These are phyloP conservation scores for Lontra canadensis DNA, from an alignment of 2,113 vertebrate species.

Conservation along the genomic window DNA sequence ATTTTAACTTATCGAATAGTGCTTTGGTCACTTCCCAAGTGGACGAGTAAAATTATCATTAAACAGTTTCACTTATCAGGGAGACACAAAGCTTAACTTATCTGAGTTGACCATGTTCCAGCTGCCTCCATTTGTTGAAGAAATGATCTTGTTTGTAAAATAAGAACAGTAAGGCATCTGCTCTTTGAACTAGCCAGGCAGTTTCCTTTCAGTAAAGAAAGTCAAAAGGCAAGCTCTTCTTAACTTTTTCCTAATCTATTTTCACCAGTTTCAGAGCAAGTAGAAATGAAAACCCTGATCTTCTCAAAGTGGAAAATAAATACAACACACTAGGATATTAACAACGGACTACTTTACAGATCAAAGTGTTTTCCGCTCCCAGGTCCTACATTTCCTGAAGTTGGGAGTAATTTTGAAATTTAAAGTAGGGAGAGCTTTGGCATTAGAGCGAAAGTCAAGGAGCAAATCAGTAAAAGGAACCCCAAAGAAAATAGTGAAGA, in stretches of 20 bases:
- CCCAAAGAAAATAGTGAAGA: not conserved
- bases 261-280: slow-evolving; percentile 7
- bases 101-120: slow-evolving; percentile 36
- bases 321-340: not conserved
- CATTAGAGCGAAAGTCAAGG: not conserved
- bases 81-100: slow-evolving; percentile 54
- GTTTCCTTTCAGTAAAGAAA: slow-evolving; percentile 28
- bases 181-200: slow-evolving; percentile 33
- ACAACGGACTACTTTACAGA: not conserved
- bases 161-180: not conserved
- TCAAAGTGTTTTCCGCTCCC: not conserved
- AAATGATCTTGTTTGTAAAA: slow-evolving; percentile 61
- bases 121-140: slow-evolving; percentile 19
- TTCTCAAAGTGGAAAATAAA: not conserved
- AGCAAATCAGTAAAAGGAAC: not conserved
- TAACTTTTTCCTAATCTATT: not conserved
- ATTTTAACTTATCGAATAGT: slow-evolving; percentile 70
- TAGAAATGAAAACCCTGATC: not conserved
- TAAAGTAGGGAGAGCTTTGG: not conserved
- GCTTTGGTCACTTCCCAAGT: slow-evolving; percentile 64
- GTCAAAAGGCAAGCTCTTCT: not conserved
- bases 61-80: slow-evolving; percentile 55
- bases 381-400: not conserved
- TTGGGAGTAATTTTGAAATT: slow-evolving; percentile 12
- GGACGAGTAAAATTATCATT: slow-evolving; percentile 55